Evolutionary conservation across 2,797 vertebrate genomes (phyloP), one percentile per base, ranked within the genome.

Genomic region (Falco rusticolus): DNA sequence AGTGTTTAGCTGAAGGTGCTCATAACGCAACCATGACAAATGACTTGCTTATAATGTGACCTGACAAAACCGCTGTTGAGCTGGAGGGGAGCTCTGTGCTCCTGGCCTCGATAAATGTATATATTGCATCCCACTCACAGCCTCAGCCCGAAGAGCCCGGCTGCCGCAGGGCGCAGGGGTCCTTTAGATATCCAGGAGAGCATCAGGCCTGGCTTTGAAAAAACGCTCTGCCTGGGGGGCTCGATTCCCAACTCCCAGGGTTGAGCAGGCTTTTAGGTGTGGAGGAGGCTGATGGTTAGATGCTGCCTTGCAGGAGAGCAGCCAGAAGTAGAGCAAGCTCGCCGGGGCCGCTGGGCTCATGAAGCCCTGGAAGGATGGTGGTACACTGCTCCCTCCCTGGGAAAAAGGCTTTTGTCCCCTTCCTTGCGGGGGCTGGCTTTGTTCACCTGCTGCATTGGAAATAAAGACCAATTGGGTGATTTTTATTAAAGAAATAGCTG

Each of bases 1-100:
- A n/a, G 84, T 28, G 66, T 45, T 95, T 39, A 90, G 83, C 89
- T 83, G 22, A 81, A 90, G 90, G 79, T 84, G 41, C 85, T 91
- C 50, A 1, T 72, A 37, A 50, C 37, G 64, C 5, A 5, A 29
- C 89, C 0, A 0, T 95, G 91, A 78, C 45, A 61, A 87, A 57
- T 64, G 33, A 29, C 75, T 66, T 64, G 74, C 84, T 39, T 29
- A 26, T 89, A 87, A 91, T 39, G 48, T 76, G 93, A 72, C 93
- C 83, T 92, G 86, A 84, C 90, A 91, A 81, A 88, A 59, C 6
- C 2, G 1, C 61, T 41, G 48, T 31, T 48, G 92, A 78, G 10
- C 90, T 41, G 72, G 63, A 22, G 76, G 77, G 84, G 21, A 57
- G 56, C 14, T 33, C 82, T 87, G 70, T 78, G 4, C 86, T 92